phyloP scores from a whole-genome alignment of 1,140 invertebrate genomes.

The Telenomus remus region DNA sequence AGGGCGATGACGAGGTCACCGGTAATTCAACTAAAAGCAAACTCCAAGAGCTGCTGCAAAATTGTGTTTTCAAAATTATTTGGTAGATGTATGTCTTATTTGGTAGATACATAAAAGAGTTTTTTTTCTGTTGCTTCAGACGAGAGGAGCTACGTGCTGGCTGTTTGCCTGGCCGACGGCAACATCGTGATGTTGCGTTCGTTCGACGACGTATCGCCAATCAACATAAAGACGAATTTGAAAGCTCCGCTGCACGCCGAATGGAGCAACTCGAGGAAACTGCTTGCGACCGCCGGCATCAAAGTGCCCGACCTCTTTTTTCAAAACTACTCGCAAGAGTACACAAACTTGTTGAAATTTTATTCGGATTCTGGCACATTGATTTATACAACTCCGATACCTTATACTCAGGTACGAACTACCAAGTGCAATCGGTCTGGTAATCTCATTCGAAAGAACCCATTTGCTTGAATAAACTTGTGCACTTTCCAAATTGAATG shows the following conservation, averaged over 20 bases:
- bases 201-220: conserved; percentile 94
- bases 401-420: conserved; percentile 85
- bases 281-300: conserved; percentile 93
- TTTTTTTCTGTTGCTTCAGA: conserved; percentile 21
- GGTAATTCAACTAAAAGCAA: conserved; percentile 40
- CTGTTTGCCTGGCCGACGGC: conserved; percentile 92
- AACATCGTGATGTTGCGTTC: conserved; percentile 90
- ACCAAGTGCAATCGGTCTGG: too few species aligned
- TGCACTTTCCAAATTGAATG: too few species aligned
- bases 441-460: too few species aligned
- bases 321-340: conserved; percentile 75
- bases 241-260: conserved; percentile 90
- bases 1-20: conserved; percentile 84
- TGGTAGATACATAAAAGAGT: too few species aligned
- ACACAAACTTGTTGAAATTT: conserved; percentile 84
- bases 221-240: conserved; percentile 88
- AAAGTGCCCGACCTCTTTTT: conserved; percentile 64
- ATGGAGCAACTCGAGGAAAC: conserved; percentile 95
- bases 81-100: too few species aligned
- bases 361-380: conserved; percentile 85
- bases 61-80: too few species aligned
- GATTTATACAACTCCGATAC: conserved; percentile 85
- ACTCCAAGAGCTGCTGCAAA: too few species aligned
- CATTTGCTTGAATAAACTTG: too few species aligned
- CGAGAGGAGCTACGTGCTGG: conserved; percentile 83